Conservation (phyloP, 1,140 invertebrate species). For the Colletes latitarsis region DNA sequence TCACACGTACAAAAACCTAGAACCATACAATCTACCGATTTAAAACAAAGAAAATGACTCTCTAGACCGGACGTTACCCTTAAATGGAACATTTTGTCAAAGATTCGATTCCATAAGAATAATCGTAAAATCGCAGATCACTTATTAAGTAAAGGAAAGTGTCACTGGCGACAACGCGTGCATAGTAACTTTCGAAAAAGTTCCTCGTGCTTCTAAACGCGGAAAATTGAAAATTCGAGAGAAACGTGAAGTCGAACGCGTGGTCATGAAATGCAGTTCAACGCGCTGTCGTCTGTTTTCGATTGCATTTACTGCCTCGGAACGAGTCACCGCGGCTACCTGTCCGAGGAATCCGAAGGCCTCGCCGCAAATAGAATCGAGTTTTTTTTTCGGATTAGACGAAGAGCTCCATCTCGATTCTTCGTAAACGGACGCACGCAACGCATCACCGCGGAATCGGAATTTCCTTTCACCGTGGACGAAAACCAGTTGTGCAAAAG, state of each 20-base stretch:
- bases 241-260: background rate
- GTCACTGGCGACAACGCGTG: background rate
- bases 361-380: conserved; percentile 42
- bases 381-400: conserved; percentile 40
- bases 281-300: background rate
- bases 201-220: background rate
- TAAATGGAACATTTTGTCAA: too few species aligned
- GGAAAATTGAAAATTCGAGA: background rate
- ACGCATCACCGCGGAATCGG: conserved; percentile 59
- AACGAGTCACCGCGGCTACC: conserved; percentile 18
- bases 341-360: conserved; percentile 41
- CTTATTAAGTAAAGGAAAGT: too few species aligned
- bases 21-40: too few species aligned
- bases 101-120: background rate
- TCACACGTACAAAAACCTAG: too few species aligned
- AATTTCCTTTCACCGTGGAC: conserved; percentile 64
- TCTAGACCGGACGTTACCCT: too few species aligned
- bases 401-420: conserved; percentile 44
- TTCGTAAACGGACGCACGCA: conserved; percentile 40
- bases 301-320: conserved; percentile 28
- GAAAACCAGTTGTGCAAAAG: conserved; percentile 58
- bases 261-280: background rate
- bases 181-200: background rate
- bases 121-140: too few species aligned
- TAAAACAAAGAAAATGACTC: too few species aligned